phyloP scores from a whole-genome alignment of 2,888 invertebrate genomes.

The Brenthis ino region DNA sequence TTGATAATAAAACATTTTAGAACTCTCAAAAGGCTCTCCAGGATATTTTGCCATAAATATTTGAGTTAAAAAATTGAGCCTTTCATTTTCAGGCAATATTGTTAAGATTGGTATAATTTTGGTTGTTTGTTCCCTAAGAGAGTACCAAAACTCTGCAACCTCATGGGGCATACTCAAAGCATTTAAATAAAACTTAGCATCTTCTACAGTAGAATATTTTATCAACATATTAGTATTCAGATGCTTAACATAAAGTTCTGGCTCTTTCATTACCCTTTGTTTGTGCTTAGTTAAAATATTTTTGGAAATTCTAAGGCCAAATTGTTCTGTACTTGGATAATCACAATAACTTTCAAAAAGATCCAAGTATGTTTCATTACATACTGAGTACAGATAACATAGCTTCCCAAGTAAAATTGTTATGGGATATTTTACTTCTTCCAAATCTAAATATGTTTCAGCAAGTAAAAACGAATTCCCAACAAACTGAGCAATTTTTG shows the following conservation, averaged over 20 bases:
- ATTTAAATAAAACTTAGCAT: slow-evolving; percentile 50
- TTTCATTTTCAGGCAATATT: slow-evolving; percentile 48
- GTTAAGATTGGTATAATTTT: slow-evolving; percentile 48
- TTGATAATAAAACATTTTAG: slow-evolving; percentile 46
- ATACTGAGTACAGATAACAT: slow-evolving; percentile 47
- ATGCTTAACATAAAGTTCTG: slow-evolving; percentile 49
- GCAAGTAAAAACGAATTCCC: slow-evolving; percentile 52
- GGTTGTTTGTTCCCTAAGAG: slow-evolving; percentile 46
- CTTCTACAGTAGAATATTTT: slow-evolving; percentile 47
- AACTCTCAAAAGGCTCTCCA: slow-evolving; percentile 51
- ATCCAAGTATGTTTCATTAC: slow-evolving; percentile 51
- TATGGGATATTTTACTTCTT: background rate
- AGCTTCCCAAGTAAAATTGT: slow-evolving; percentile 30
- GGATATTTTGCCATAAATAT: slow-evolving; percentile 53
- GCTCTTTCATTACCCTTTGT: slow-evolving; percentile 49
- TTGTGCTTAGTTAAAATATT: slow-evolving; percentile 54
- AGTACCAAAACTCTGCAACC: slow-evolving; percentile 49
- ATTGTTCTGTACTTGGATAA: slow-evolving; percentile 7
- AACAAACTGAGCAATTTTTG: slow-evolving; percentile 45
- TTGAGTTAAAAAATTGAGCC: slow-evolving; percentile 50
- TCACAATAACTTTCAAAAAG: slow-evolving; percentile 49
- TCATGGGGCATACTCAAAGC: slow-evolving; percentile 47
- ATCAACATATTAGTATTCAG: slow-evolving; percentile 47
- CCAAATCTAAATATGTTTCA: slow-evolving; percentile 39
- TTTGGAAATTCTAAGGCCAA: slow-evolving; percentile 52